A percentile compares a stretch with the other conserved stretches of the same genome.
These are phyloP conservation scores for Polypterus senegalus DNA, from an alignment of 2,113 vertebrate species.

Conservation along the genomic window DNA sequence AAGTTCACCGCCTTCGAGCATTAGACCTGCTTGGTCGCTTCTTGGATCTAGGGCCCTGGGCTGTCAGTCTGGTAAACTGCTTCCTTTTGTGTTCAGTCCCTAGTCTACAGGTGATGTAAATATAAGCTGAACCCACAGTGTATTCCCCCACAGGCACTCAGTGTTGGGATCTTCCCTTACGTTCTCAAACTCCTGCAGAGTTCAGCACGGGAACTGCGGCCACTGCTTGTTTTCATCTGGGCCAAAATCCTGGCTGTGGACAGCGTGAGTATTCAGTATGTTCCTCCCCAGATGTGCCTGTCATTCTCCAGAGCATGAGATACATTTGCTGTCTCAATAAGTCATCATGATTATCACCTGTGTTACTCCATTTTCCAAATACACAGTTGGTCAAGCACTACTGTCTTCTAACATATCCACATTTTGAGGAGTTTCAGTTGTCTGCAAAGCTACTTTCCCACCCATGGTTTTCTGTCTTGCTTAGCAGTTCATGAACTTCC, in stretches of 20 bases:
- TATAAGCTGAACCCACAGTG: too few relatives aligned
- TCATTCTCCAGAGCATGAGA: neutral
- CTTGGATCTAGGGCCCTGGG: conserved; percentile 94
- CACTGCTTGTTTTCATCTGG: conserved; percentile 96
- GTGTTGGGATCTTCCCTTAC: conserved; percentile 93
- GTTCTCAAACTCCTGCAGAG: conserved; percentile 95
- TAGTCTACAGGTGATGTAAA: too few relatives aligned
- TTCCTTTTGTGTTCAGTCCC: too few relatives aligned
- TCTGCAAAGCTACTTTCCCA: too few relatives aligned
- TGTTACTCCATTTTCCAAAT: too few relatives aligned
- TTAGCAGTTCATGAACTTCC: too few relatives aligned
- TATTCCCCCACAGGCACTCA: conserved; percentile 62
- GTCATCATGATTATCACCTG: conserved; percentile 1
- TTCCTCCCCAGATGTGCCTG: neutral
- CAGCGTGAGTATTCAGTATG: conserved; percentile 64
- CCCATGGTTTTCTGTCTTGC: too few relatives aligned
- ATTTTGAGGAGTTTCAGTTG: too few relatives aligned
- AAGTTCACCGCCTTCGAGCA: conserved; percentile 86
- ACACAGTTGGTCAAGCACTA: too few relatives aligned
- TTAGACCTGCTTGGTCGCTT: conserved; percentile 85
- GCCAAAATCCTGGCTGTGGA: conserved; percentile 97
- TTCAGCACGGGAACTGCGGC: conserved; percentile 85
- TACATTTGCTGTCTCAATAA: neutral
- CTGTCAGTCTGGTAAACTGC: conserved; percentile 74
- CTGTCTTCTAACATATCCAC: too few relatives aligned